Conservation (phyloP, 1,140 invertebrate genomes). For the Macrosteles quadrilineatus region DNA sequence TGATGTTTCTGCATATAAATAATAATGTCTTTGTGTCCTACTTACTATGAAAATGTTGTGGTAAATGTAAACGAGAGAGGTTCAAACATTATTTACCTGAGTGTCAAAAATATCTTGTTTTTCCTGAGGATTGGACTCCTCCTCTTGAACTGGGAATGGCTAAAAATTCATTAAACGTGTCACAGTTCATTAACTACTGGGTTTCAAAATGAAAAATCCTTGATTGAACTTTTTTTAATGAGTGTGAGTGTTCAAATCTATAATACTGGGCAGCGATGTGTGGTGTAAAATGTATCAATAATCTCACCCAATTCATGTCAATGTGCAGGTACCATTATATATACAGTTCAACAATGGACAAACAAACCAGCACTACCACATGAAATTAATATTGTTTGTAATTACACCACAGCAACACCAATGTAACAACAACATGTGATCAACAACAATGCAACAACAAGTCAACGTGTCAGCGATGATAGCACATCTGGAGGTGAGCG, state of each 20-base stretch:
- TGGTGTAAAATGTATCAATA: too few species aligned
- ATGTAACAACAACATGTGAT: constrained; percentile 7
- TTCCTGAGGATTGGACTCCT: constrained; percentile 22
- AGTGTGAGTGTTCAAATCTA: too few species aligned
- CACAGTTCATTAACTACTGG: too few species aligned
- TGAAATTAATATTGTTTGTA: too few species aligned
- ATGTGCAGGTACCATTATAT: neutral
- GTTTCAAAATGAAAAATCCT: too few species aligned
- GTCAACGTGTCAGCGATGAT: neutral
- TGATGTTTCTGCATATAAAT: too few species aligned
- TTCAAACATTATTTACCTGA: constrained; percentile 30
- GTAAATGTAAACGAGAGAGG: too few species aligned
- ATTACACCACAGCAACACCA: constrained; percentile 24
- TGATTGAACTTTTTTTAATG: too few species aligned
- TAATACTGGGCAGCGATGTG: too few species aligned
- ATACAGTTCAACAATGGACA: neutral
- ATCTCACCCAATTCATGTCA: too few species aligned
- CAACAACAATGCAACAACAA: constrained; percentile 2
- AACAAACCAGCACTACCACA: neutral
- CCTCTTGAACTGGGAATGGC: constrained; percentile 4
- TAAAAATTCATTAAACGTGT: constrained; percentile 23
- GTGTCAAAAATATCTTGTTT: constrained; percentile 14
- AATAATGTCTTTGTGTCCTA: too few species aligned
- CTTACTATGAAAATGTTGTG: too few species aligned
- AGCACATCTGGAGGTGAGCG: constrained; percentile 14